Base-by-base conservation (phyloP, 2,113 vertebrate species). In the Craseonycteris thonglongyai region DNA sequence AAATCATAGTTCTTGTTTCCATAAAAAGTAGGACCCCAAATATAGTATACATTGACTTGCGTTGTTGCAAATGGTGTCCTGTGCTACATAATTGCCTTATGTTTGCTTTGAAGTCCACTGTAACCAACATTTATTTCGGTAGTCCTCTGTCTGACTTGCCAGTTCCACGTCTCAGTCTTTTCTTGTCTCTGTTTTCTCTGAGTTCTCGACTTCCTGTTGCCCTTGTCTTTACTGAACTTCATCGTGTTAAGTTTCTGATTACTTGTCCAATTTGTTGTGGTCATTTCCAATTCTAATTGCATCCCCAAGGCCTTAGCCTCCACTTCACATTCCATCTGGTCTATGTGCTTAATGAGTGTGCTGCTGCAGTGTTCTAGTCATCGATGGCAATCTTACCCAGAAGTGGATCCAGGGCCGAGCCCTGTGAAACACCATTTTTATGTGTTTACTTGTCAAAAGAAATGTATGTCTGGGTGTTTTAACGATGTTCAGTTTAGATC, bases 181-280 rank as follows among this genome's bases (percentile, higher is more conserved):
- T 71, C 85, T 82, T 42, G 49, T 81, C 85, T 96, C 94, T 85
- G 82, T 96, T 93, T 84, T 84, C 83, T 76, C 45, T 66, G 72
- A 38, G 58, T 68, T 84, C 74, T 92, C 24, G 0, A 81, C 86
- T 96, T 81, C 78, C 30, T n/a, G 88, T 91, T 95, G 91, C 87
- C 93, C 92, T 97, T 96, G 89, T 89, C 95, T 96, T 94, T 68
- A 89, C 74, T 59, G 79, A 91, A 91, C 83, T 96, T 86, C 69
- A 35, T 95, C 91, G 87, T 94, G 87, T 94, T 96, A 94, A 51
- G 95, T 61, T 93, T 88, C 87, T 96, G 96, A 97, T 96, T 95
- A 95, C 92, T 96, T 87, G 93, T 94, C 97, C 92, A 96, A 96
- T 96, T 89, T 96, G 95, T 81, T 87, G 93, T 96, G 83, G 93